These are phyloP conservation scores for Gallinago media DNA, from an alignment of 2,113 vertebrate species.

Conservation along the genomic window DNA sequence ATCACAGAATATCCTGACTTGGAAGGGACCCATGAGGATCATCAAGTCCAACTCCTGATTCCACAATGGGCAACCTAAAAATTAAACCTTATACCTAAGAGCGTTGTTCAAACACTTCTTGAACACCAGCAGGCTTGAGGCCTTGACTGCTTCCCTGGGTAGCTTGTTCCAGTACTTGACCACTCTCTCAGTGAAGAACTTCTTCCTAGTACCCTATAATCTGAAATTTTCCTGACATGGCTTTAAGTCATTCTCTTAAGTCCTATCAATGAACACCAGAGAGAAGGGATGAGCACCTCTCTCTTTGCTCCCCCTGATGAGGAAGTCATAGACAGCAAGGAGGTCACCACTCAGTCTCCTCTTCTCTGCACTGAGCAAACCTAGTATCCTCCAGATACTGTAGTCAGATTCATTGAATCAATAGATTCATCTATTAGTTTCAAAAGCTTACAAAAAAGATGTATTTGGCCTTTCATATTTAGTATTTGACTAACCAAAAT, in stretches of 20 bases:
- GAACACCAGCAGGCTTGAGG: neutral
- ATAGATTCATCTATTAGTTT: neutral
- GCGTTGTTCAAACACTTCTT: neutral
- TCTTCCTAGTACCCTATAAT: neutral
- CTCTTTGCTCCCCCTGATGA: neutral
- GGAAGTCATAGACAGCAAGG: neutral
- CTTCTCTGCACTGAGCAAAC: neutral
- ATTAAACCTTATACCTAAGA: neutral
- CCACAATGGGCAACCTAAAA: neutral
- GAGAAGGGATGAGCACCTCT: neutral
- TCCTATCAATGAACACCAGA: no score
- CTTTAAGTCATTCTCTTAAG: accelerated
- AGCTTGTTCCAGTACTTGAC: neutral
- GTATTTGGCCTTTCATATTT: neutral
- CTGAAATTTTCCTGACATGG: neutral
- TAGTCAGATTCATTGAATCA: neutral
- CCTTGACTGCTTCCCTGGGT: neutral
- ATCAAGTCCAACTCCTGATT: neutral
- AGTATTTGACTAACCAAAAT: slow-evolving; percentile 4
- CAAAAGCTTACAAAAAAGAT: neutral
- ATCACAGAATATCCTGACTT: neutral
- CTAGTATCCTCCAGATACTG: neutral
- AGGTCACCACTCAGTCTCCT: neutral
- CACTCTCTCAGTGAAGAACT: neutral
- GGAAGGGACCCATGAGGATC: accelerated